Evolutionary conservation across 2,888 invertebrate genomes (phyloP), one percentile per base, ranked within the genome.

Genomic region (Flexamia atlantica): DNA sequence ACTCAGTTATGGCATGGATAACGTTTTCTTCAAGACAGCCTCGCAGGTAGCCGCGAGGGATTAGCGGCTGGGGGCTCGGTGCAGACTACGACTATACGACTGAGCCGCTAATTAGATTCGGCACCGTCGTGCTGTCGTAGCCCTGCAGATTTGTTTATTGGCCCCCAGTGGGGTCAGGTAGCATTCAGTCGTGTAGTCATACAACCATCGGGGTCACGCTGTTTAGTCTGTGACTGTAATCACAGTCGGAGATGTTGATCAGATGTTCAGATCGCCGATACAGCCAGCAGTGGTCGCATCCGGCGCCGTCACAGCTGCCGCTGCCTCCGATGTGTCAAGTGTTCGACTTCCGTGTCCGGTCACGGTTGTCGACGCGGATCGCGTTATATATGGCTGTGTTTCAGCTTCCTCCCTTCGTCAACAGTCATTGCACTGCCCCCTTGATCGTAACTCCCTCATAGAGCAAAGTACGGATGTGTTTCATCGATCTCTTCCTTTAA

Each of bases 271-370:
- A 64, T 64, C 25, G 30, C 28, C 5, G 64, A 64, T 64, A 28
- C 5, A 64, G 64, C 28, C 10, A 30, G 28, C 64, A 25, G 64
- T 64, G 28, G 17, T 3, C 9, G 23, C 64, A 64, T 64, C 64
- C 57, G 57, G 57, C 57, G 57, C 2, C 14, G 50, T 57, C 57
- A 57, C 57, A 57, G 57, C 57, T 64, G 64, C 64, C 25, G 2
- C 64, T 30, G 25, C 64, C 64, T 64, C 25, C 30, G 5, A 5
- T 7, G 25, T 28, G 64, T 64, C 23, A 23, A 57, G 23, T 57
- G 53, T 53, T 53, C 20, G 64, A 64, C 64, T 64, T 64, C 64
- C 64, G 64, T 28, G 64, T 64, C 64, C 64, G 64, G 53, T 53
- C 14, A 3, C 53, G 46, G n/a, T 3, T 23, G 57, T n/a, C 28